A percentile compares a stretch with the other conserved stretches of the same genome.
These are phyloP conservation scores for Charadrius vociferus DNA, from an alignment of 2,113 vertebrate species.

Conservation along the genomic window DNA sequence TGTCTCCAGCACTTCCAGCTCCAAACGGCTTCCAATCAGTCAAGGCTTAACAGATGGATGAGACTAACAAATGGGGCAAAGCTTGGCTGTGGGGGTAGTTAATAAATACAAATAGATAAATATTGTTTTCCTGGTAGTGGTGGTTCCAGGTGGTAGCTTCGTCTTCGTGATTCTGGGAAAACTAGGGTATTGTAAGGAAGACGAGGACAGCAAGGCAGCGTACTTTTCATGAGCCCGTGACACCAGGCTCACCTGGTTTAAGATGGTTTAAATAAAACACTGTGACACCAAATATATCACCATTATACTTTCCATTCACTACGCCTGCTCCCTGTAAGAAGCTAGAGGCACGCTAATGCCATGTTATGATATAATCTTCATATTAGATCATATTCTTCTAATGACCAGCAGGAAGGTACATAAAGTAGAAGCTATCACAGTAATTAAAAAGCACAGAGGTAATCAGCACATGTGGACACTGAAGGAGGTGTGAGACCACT, in stretches of 20 bases:
- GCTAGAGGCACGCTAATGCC: not conserved
- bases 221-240: not conserved
- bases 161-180: not conserved
- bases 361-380: not conserved
- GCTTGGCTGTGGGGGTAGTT: not conserved
- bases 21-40: not conserved
- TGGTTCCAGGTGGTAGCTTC: not conserved
- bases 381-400: not conserved
- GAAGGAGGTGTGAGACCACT: not conserved
- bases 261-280: not conserved
- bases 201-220: not conserved
- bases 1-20: not conserved
- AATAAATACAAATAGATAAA: not conserved
- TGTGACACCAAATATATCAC: not conserved
- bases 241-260: not conserved
- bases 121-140: not conserved
- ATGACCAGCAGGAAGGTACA: not conserved
- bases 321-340: not conserved
- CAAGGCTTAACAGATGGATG: not conserved
- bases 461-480: not conserved
- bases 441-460: not conserved
- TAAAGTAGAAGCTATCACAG: not conserved
- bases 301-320: not conserved
- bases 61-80: not conserved
- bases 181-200: not conserved